These are phyloP conservation scores for Spilarctia lutea DNA, from an alignment of 2,888 invertebrate genomes.

Conservation along the genomic window DNA sequence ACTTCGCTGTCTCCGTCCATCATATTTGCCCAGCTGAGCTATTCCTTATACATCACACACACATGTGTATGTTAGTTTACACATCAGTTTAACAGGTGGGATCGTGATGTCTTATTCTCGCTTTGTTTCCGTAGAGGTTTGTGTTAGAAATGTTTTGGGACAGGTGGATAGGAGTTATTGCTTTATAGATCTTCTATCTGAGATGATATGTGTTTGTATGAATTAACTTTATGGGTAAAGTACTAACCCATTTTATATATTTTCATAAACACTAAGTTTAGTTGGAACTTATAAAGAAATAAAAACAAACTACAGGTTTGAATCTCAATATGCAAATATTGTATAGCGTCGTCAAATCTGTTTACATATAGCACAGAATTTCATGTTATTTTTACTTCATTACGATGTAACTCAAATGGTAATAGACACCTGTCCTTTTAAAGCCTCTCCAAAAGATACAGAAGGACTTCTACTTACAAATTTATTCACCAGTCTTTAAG, in stretches of 20 bases:
- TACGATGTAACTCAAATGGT: too few relatives aligned
- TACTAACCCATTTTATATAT: background rate
- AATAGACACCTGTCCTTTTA: too few relatives aligned
- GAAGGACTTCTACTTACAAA: background rate
- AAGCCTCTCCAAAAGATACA: background rate
- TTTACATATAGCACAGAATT: too few relatives aligned
- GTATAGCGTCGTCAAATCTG: too few relatives aligned
- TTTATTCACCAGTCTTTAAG: background rate
- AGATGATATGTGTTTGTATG: background rate
- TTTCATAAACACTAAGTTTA: too few relatives aligned
- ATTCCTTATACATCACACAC: constrained; percentile 20
- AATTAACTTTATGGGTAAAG: background rate
- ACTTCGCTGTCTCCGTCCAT: constrained; percentile 14
- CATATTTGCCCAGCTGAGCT: constrained; percentile 61
- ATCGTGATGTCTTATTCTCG: constrained; percentile 47
- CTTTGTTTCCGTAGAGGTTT: constrained; percentile 17
- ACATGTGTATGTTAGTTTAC: constrained; percentile 44
- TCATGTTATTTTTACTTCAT: too few relatives aligned
- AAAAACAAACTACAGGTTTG: too few relatives aligned
- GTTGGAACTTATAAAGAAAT: too few relatives aligned
- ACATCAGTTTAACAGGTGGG: constrained; percentile 56
- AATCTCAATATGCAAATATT: too few relatives aligned
- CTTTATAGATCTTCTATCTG: background rate
- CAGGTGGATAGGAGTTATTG: background rate
- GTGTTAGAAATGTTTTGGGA: constrained; percentile 1